Base-by-base conservation (phyloP, 2,797 vertebrate genomes). In the Pristis pectinata region DNA sequence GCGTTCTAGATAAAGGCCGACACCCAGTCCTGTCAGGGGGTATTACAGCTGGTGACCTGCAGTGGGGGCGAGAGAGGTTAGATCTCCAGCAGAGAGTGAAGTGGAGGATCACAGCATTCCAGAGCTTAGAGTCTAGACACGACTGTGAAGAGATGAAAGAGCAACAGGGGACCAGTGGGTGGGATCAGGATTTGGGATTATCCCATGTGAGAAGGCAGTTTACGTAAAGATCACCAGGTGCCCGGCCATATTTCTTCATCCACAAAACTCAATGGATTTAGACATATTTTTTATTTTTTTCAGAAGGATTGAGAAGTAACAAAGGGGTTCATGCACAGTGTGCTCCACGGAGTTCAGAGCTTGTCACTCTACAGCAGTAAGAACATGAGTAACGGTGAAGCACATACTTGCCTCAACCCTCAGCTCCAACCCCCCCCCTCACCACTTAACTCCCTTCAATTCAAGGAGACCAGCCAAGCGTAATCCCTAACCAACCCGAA, bases 391-490 rank as follows among this genome's bases (percentile, higher is more conserved):
- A 19, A 53, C 85, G 49, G 53, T 53, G 44, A 85, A 85, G 30
- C 27, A 11, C 22, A 3, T 1, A 13, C 24, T 44, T 83, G 44
- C 49, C 53, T 27, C 44, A 9, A 10, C 44, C 82, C 5, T 80
- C 24, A 44, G 49, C 27, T 85, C 53, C 44, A 22, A 49, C 15
- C 34, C 56, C 83, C 30, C 85, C 67, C 67, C 67, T 1, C 0
- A 13, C 85, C 85, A 61, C 53, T 34, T 61, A 59, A 89, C 53
- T 61, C 56, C 53, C 85, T 89, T 61, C 56, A 89, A 13, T n/a
- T 89, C 56, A 89, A n/a, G 85, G 56, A 89, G 85, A 17, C 5
- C 17, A 59, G 56, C 85, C 85, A 89, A 89, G 34, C 85, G 89
- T 59, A 89, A n/a, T 56, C 85, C 34, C 56, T 34, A 59, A 17